A percentile compares a stretch with the other conserved stretches of the same genome.
These are phyloP conservation scores for Tangara arthus DNA, from an alignment of 2,797 vertebrate genomes.

Conservation along the genomic window DNA sequence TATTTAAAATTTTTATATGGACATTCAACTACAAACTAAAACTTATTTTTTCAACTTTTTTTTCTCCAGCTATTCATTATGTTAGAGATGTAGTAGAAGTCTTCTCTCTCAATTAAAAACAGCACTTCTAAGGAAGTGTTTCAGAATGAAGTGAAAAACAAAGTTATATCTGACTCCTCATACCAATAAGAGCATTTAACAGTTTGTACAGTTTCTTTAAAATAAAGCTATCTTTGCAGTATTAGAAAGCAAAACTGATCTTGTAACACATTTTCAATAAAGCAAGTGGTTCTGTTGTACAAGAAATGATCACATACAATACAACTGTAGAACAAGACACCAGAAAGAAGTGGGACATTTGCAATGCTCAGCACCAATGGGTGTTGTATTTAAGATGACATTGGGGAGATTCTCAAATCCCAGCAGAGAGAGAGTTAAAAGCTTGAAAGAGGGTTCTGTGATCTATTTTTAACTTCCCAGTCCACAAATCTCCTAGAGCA, in stretches of 20 bases:
- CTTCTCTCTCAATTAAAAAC: neutral
- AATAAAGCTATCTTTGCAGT: neutral
- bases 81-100: neutral
- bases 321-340: neutral
- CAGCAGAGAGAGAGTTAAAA: neutral
- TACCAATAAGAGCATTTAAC: neutral
- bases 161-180: neutral
- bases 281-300: neutral
- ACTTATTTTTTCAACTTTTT: neutral
- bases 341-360: neutral
- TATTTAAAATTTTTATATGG: neutral
- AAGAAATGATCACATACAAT: neutral
- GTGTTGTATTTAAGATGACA: neutral
- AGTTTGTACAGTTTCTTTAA: neutral
- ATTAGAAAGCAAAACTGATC: neutral
- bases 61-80: neutral
- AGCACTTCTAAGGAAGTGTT: neutral
- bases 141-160: neutral
- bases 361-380: accelerated
- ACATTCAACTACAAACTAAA: neutral
- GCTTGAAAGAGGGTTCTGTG: neutral
- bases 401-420: neutral
- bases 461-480: constrained; percentile 26
- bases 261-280: neutral
- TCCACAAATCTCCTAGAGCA: neutral